Evolutionary conservation across 2,888 invertebrate species (phyloP).

Genomic region (Apeira syringaria): DNA sequence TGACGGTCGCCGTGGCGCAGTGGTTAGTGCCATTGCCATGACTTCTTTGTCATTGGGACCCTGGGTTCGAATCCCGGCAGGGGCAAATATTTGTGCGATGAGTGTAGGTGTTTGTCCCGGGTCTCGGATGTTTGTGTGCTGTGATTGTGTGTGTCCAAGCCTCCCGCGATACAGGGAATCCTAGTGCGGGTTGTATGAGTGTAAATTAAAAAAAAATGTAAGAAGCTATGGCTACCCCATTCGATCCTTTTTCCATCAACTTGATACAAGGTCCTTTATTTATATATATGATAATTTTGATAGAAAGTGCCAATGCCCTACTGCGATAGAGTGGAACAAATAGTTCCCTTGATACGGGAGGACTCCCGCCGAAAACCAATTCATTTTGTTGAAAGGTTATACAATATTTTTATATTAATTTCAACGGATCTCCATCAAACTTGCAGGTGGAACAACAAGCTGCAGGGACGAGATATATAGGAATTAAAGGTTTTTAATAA

Average conservation of each 20-base stretch:
- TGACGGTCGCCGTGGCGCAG: no score
- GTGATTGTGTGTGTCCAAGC: no score
- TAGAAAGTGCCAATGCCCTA: slow-evolving; percentile 75
- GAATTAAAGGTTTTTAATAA: no score
- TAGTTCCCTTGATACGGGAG: slow-evolving; percentile 50
- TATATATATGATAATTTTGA: slow-evolving; percentile 77
- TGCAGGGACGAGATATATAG: background rate
- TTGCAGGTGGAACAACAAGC: slow-evolving; percentile 31
- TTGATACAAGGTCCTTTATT: slow-evolving; percentile 53
- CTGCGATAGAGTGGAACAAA: slow-evolving; percentile 78
- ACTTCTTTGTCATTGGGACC: no score
- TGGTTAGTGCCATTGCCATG: no score
- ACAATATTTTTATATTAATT: slow-evolving; percentile 17
- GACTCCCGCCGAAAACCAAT: slow-evolving; percentile 55
- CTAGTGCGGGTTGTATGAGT: no score
- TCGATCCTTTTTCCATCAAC: slow-evolving; percentile 34
- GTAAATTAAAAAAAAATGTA: no score
- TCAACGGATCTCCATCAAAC: slow-evolving; percentile 37
- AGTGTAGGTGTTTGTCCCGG: no score
- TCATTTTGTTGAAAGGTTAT: slow-evolving; percentile 47
- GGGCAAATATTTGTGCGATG: no score
- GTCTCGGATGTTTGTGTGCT: no score
- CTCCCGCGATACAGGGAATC: no score
- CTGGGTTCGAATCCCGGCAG: no score
- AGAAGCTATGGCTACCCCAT: slow-evolving; percentile 36